phyloP scores from a whole-genome alignment of 1,140 invertebrate genomes.

The Globodera rostochiensis region DNA sequence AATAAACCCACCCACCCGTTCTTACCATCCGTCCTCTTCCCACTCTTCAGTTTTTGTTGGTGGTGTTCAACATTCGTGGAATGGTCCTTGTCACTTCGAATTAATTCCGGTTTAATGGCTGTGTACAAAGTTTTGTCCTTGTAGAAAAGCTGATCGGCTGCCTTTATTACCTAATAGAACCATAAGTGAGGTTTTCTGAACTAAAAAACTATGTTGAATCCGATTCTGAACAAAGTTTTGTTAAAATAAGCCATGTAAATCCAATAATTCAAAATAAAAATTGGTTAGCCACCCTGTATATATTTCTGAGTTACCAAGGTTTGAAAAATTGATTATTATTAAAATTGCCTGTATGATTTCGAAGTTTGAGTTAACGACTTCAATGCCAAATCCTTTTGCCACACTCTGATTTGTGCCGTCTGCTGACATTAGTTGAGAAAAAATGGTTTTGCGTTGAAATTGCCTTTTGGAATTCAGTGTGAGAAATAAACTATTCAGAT shows the following conservation, averaged over 20 bases:
- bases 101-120: slow-evolving; percentile 11
- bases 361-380: background rate
- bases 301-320: no score
- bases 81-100: background rate
- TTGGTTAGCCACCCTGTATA: no score
- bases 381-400: background rate
- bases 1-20: background rate
- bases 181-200: no score
- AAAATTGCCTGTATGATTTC: background rate
- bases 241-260: no score
- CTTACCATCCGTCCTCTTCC: slow-evolving; percentile 1
- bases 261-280: no score
- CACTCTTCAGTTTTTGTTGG: slow-evolving; percentile 13
- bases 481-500: no score
- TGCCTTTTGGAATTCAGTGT: no score
- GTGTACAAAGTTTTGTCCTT: slow-evolving; percentile 19
- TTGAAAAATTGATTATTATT: no score
- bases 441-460: no score
- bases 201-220: no score
- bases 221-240: no score
- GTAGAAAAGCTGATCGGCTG: slow-evolving; percentile 24
- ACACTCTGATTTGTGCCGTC: background rate
- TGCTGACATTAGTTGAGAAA: background rate
- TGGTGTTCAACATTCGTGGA: background rate
- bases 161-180: slow-evolving; percentile 10